Conservation (phyloP, 92 coral and sea anemone species). For the Heteractis magnifica region DNA sequence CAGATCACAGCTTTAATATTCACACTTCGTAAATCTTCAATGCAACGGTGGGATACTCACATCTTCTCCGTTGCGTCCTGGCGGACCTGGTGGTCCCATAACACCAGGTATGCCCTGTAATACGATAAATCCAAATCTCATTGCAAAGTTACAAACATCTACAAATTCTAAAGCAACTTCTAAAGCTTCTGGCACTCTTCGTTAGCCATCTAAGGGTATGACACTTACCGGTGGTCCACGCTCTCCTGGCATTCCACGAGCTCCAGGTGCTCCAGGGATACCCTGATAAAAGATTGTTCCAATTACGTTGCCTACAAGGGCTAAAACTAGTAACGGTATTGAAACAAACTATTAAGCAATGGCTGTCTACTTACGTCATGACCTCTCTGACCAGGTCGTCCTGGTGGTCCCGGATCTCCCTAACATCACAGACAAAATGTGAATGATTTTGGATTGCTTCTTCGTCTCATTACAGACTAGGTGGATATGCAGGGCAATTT, state of each 20-base stretch:
- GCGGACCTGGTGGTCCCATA: conserved; percentile 58
- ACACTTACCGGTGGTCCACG: conserved; percentile 50
- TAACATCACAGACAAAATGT: background rate
- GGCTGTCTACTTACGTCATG: conserved; percentile 5
- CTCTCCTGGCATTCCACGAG: conserved; percentile 55
- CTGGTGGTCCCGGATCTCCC: conserved; percentile 26
- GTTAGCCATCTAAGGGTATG: background rate
- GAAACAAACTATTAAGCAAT: background rate
- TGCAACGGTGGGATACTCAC: conserved; percentile 32
- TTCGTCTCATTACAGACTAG: background rate
- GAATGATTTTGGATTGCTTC: background rate
- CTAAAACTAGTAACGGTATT: background rate
- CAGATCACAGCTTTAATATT: background rate
- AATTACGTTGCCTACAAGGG: too few relatives aligned
- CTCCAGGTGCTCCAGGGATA: conserved; percentile 47
- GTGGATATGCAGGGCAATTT: background rate
- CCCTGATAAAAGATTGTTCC: conserved; percentile 19
- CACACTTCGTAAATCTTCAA: background rate
- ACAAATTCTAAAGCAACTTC: too few relatives aligned
- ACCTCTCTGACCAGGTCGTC: conserved; percentile 14
- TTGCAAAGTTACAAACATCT: background rate
- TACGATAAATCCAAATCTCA: background rate
- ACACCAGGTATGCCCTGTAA: conserved; percentile 59
- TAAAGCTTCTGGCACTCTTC: too few relatives aligned
- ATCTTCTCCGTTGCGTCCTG: conserved; percentile 67